Percentiles rank a stretch among this genome's conserved stretches.
Conservation (phyloP, 2,888 invertebrate species). For the Drosophila mayaguana region DNA sequence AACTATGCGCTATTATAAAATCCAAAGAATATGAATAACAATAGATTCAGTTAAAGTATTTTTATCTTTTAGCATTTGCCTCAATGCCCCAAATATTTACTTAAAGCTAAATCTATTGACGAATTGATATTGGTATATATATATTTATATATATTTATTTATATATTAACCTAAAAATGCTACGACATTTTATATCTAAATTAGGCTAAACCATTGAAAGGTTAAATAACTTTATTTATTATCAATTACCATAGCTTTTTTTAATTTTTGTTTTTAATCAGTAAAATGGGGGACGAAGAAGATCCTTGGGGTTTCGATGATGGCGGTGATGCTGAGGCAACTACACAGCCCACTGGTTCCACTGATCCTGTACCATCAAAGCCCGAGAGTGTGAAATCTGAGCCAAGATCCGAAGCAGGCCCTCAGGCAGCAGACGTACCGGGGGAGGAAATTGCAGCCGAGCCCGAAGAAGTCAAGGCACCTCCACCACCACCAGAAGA, state of each 20-base stretch:
- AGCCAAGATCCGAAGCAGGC: slow-evolving; percentile 47
- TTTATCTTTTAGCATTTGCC: slow-evolving; percentile 1
- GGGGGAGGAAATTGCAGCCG: slow-evolving; percentile 75
- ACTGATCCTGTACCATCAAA: slow-evolving; percentile 75
- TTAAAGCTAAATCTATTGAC: neutral
- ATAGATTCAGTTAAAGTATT: slow-evolving; percentile 9
- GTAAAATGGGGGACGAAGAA: slow-evolving; percentile 86
- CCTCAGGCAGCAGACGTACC: slow-evolving; percentile 24
- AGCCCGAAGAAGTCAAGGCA: slow-evolving; percentile 85
- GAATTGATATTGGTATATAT: too few species aligned
- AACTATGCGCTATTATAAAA: neutral
- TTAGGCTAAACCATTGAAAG: slow-evolving; percentile 8
- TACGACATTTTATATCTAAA: neutral
- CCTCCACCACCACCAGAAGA: slow-evolving; percentile 85
- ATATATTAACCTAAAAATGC: slow-evolving; percentile 4
- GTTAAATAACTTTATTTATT: neutral
- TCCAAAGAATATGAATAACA: neutral
- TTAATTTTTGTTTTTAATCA: neutral
- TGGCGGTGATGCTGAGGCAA: slow-evolving; percentile 62
- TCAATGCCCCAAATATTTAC: slow-evolving; percentile 16
- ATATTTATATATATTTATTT: too few species aligned
- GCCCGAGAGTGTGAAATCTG: slow-evolving; percentile 82
- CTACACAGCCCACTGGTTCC: slow-evolving; percentile 56
- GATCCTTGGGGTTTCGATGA: slow-evolving; percentile 87
- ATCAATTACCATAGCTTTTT: neutral